Conservation (phyloP, 1,140 invertebrate genomes). For the Aradophagus sp. region DNA sequence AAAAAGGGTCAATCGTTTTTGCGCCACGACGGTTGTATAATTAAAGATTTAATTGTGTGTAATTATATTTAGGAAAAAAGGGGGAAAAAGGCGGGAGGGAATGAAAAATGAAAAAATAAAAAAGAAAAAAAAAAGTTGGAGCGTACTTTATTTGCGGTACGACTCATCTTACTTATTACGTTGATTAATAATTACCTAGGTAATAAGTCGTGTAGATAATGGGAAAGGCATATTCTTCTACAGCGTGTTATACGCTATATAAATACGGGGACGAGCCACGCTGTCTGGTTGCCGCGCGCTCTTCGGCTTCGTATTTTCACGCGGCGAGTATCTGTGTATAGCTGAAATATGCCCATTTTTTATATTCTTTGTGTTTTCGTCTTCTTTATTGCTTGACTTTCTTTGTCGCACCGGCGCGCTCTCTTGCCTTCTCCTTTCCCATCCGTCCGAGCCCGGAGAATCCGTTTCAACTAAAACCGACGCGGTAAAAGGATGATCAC, state of each 20-base stretch:
- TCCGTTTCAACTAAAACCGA: slow-evolving; percentile 53
- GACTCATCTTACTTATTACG: slow-evolving; percentile 20
- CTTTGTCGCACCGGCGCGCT: too few relatives aligned
- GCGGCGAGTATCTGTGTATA: slow-evolving; percentile 25
- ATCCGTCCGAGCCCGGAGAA: slow-evolving; percentile 37
- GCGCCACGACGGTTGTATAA: too few relatives aligned
- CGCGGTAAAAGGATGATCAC: slow-evolving; percentile 52
- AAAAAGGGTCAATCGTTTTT: too few relatives aligned
- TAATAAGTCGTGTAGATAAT: slow-evolving; percentile 46
- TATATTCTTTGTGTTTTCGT: slow-evolving; percentile 36
- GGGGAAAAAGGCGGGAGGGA: too few relatives aligned
- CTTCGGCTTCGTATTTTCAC: slow-evolving; percentile 23
- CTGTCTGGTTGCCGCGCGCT: slow-evolving; percentile 45
- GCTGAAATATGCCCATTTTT: slow-evolving; percentile 43
- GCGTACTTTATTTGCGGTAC: slow-evolving; percentile 1
- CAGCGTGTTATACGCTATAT: slow-evolving; percentile 43
- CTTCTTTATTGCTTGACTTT: slow-evolving; percentile 34
- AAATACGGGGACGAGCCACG: slow-evolving; percentile 47
- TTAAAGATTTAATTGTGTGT: too few relatives aligned
- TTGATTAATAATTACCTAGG: slow-evolving; percentile 36
- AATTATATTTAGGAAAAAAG: too few relatives aligned
- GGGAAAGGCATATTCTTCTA: slow-evolving; percentile 39
- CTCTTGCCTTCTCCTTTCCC: slow-evolving; percentile 44
- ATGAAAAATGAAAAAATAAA: too few relatives aligned
- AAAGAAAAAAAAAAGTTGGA: slow-evolving; percentile 3